These are phyloP conservation scores for Pluvialis apricaria DNA, from an alignment of 2,113 vertebrate species.

Conservation along the genomic window DNA sequence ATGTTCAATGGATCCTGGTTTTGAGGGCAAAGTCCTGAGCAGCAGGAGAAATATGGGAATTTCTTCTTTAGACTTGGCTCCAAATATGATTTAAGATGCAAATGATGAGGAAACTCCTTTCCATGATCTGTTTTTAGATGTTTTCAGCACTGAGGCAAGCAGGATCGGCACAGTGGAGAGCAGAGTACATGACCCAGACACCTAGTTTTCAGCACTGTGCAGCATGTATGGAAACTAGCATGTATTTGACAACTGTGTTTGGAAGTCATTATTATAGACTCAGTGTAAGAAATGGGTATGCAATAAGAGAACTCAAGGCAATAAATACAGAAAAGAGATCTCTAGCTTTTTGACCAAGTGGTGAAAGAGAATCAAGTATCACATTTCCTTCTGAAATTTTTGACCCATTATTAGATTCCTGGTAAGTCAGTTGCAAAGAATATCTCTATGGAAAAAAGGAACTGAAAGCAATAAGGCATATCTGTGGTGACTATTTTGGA, in stretches of 20 bases:
- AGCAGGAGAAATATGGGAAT: neutral
- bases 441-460: neutral
- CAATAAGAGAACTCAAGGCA: neutral
- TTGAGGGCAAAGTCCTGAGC: neutral
- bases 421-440: neutral
- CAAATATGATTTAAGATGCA: neutral
- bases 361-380: neutral
- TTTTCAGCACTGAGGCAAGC: neutral
- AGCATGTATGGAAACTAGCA: neutral
- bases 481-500: neutral
- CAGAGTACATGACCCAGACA: fast-evolving
- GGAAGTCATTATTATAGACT: neutral
- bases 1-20: neutral
- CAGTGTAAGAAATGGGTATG: neutral
- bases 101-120: neutral
- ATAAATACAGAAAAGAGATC: neutral
- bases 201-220: neutral
- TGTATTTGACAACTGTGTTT: neutral
- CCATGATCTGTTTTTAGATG: neutral
- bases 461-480: neutral
- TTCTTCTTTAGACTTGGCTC: neutral
- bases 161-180: neutral
- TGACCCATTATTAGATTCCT: neutral
- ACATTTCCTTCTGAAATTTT: neutral
- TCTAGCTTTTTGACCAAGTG: neutral